phyloP scores from a whole-genome alignment of 2,797 vertebrate species.

The Cirrhinus molitorella region DNA sequence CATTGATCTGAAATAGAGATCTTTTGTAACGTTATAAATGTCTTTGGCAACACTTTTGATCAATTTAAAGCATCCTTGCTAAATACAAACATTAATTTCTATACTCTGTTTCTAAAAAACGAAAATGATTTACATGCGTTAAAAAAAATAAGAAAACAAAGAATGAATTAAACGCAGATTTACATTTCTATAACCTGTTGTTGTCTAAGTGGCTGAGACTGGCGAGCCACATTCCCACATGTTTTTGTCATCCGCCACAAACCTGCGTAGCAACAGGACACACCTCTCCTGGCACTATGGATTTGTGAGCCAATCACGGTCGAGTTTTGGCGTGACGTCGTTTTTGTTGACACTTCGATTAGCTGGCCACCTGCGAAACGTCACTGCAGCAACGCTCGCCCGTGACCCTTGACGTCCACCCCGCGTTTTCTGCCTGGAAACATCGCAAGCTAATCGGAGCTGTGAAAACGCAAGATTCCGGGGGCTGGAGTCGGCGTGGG shows the following conservation, averaged over 20 bases:
- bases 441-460: slow-evolving; percentile 65
- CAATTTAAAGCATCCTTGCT: too few relatives aligned
- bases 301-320: slow-evolving; percentile 72
- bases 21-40: too few relatives aligned
- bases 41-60: too few relatives aligned
- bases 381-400: slow-evolving; percentile 60
- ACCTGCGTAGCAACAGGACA: slow-evolving; percentile 74
- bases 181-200: slow-evolving; percentile 3
- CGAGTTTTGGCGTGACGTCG: slow-evolving; percentile 66
- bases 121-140: neutral
- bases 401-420: slow-evolving; percentile 50
- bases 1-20: too few relatives aligned
- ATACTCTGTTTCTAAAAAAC: too few relatives aligned
- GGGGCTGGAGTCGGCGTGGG: slow-evolving; percentile 63
- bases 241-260: slow-evolving; percentile 45
- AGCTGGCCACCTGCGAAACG: slow-evolving; percentile 67
- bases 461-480: slow-evolving; percentile 52
- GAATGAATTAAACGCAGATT: neutral
- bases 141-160: neutral
- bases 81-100: too few relatives aligned
- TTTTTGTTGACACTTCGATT: slow-evolving; percentile 72
- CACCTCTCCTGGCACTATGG: slow-evolving; percentile 38
- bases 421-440: slow-evolving; percentile 76
- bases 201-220: neutral
- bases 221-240: neutral